Percentiles rank a stretch among this genome's conserved stretches.
These are phyloP conservation scores for Prolemur simus DNA, from an alignment of 2,113 vertebrate species.

Conservation along the genomic window DNA sequence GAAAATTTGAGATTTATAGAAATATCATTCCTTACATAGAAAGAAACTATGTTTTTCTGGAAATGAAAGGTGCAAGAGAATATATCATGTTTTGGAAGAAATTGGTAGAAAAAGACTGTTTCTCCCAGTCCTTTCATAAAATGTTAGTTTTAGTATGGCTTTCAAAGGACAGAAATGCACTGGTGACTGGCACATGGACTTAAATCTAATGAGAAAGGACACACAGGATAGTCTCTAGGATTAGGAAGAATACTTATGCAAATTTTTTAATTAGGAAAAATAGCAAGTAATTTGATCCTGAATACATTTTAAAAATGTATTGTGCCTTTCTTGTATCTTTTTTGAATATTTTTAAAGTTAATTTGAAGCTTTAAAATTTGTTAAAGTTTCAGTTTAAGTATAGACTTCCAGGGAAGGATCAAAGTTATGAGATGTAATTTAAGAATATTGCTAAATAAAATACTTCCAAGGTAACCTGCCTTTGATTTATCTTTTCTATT, in stretches of 20 bases:
- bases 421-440: constrained; percentile 65
- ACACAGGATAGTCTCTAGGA: not conserved
- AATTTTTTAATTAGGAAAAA: constrained; percentile 16
- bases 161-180: constrained; percentile 32
- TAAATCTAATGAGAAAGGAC: not conserved
- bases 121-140: constrained; percentile 13
- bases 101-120: constrained; percentile 20
- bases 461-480: constrained; percentile 55
- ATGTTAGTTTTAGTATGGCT: constrained; percentile 37
- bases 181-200: not conserved
- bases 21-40: not conserved
- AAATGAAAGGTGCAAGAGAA: constrained; percentile 49
- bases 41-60: constrained; percentile 57
- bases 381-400: constrained; percentile 54
- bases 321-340: constrained; percentile 20
- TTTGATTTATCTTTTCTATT: constrained; percentile 72
- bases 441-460: constrained; percentile 69
- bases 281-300: not conserved
- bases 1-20: constrained; percentile 39
- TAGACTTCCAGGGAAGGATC: constrained; percentile 37
- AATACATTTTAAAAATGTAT: not conserved
- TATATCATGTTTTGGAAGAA: constrained; percentile 50
- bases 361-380: constrained; percentile 57
- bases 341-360: constrained; percentile 2
- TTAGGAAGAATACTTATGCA: not conserved